These are phyloP conservation scores for Papilio glaucus DNA, from an alignment of 1,140 invertebrate species.

Conservation along the genomic window DNA sequence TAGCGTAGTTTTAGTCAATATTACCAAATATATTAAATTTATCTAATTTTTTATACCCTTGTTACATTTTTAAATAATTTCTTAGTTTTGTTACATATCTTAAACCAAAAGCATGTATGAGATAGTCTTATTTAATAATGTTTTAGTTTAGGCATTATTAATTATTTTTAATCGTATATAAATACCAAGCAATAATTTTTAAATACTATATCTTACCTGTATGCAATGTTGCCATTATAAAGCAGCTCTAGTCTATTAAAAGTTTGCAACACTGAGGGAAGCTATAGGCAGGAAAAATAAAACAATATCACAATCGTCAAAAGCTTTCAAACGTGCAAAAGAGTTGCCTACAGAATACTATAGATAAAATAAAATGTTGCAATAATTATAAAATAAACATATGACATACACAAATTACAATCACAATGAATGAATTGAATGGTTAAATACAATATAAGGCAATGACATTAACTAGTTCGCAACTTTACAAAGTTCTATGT, in stretches of 20 bases:
- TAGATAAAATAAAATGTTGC: conserved; percentile 30
- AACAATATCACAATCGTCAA: conserved; percentile 82
- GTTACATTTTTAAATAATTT: conserved; percentile 12
- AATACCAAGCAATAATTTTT: conserved; percentile 34
- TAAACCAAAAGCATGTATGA: conserved; percentile 75
- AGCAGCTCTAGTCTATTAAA: conserved; percentile 55
- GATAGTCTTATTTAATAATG: conserved; percentile 51
- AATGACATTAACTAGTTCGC: not conserved
- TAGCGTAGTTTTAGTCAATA: not conserved
- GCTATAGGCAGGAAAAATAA: conserved; percentile 65
- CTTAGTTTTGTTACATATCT: conserved; percentile 34
- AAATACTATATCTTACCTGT: conserved; percentile 58
- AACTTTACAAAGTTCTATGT: not conserved
- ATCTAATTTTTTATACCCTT: conserved; percentile 27
- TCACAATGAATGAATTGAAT: not conserved
- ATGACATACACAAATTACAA: conserved; percentile 17
- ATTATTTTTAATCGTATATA: too few relatives aligned
- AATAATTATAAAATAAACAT: conserved; percentile 1
- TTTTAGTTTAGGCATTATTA: conserved; percentile 31
- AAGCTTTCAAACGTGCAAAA: conserved; percentile 81
- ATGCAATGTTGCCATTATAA: conserved; percentile 55
- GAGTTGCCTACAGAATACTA: conserved; percentile 29
- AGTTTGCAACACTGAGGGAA: conserved; percentile 59
- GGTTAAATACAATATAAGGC: conserved; percentile 19
- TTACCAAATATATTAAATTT: conserved; percentile 34